These are phyloP conservation scores for Lampris incognitus DNA, from an alignment of 2,113 vertebrate genomes.

Conservation along the genomic window DNA sequence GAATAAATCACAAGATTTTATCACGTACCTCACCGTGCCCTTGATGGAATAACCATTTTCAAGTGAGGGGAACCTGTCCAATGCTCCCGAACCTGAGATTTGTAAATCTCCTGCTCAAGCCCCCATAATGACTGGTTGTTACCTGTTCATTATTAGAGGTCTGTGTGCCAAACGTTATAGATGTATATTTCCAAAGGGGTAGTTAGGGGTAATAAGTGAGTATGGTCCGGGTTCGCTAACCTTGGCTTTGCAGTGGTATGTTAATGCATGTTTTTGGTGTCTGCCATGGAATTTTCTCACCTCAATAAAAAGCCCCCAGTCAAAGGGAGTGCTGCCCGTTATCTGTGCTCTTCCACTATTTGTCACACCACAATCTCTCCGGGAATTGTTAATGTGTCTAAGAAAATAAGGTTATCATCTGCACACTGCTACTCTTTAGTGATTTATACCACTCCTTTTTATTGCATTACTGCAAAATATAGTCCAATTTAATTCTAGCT, in stretches of 20 bases:
- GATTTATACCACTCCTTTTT: slow-evolving; percentile 21
- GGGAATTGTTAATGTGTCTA: slow-evolving; percentile 34
- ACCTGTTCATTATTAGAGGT: slow-evolving; percentile 84
- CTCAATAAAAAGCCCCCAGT: slow-evolving; percentile 77
- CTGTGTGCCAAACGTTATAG: slow-evolving; percentile 82
- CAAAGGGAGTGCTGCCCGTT: slow-evolving; percentile 38
- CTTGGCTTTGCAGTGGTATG: slow-evolving; percentile 84
- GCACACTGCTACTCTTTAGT: slow-evolving; percentile 16
- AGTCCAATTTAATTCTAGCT: not conserved
- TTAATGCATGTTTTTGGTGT: slow-evolving; percentile 84
- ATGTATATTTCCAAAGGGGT: slow-evolving; percentile 83
- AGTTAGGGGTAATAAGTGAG: slow-evolving; percentile 84
- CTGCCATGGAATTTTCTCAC: slow-evolving; percentile 81
- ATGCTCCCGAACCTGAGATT: slow-evolving; percentile 78
- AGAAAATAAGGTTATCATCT: slow-evolving; percentile 37
- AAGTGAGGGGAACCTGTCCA: slow-evolving; percentile 71
- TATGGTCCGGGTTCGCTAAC: slow-evolving; percentile 79
- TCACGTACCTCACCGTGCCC: slow-evolving; percentile 66
- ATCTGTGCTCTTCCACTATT: slow-evolving; percentile 28
- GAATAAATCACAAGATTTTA: slow-evolving; percentile 84
- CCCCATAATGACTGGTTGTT: slow-evolving; percentile 84
- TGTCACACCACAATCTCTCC: slow-evolving; percentile 34
- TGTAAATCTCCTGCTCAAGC: slow-evolving; percentile 83
- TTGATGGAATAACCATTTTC: slow-evolving; percentile 82
- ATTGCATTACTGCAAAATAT: slow-evolving; percentile 18